Evolutionary conservation across 2,113 vertebrate genomes (phyloP), one percentile per base, ranked within the genome.

Genomic region (Cephalopholis sonnerati): DNA sequence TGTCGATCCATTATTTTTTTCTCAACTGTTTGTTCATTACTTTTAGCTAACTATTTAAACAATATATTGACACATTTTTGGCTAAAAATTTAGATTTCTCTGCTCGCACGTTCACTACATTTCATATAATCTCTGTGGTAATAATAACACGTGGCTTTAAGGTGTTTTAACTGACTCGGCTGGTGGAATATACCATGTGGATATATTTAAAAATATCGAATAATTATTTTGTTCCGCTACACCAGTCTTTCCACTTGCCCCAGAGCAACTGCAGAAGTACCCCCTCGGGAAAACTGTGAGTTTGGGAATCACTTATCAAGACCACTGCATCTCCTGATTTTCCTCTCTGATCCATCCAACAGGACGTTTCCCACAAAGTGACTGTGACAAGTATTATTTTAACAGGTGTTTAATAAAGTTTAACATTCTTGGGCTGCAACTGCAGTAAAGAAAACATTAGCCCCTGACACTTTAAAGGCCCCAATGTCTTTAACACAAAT

Each of bases 401-500:
- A 89, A 71, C 77, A 87, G 57, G 66, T 80, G 77, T 71, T 76
- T 67, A 87, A 83, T 80, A 73, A 73, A 83, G 74, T 91, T 82
- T 75, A 83, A 76, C 58, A 70, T 83, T 87, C 77, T 81, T 70
- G 39, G 70, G 17, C 69, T 87, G 83, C 68, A 39, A 69, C 59
- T 57, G 69, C 39, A 67, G 80, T 86, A 54, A 83, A 89, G 85
- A 39, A 55, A 83, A 84, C 32, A 36, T 87, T 82, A 85, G 73
- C 77, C 77, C 44, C 41, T 50, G 64, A 87, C 77, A 75, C 15
- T 59, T 83, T n/a, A n/a, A 66, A 73, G 36, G 54, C 7, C 7
- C 7, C 24, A 11, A 24, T 22, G 77, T 51, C 58, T 69, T 81
- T 79, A 58, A 66, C 59, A 67, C 72, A 71, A 74, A 82, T 82